Evolutionary conservation across 2,113 vertebrate species (phyloP).

Genomic region (Phainopepla nitens): DNA sequence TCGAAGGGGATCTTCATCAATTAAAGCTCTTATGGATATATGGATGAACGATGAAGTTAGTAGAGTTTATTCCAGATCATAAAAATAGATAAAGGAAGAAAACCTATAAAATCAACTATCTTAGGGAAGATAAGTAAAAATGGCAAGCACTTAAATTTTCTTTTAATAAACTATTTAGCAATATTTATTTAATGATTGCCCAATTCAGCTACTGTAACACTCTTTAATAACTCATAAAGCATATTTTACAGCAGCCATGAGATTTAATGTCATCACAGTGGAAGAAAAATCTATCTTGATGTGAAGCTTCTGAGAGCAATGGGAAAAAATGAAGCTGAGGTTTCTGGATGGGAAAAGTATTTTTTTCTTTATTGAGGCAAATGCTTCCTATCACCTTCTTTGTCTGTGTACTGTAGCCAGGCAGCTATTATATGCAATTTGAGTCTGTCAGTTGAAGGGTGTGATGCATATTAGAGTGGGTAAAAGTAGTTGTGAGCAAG

Average conservation of each 20-base stretch:
- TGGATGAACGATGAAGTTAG: background rate
- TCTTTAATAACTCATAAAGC: slow-evolving; percentile 56
- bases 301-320: background rate
- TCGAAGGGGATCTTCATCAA: background rate
- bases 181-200: slow-evolving; percentile 62
- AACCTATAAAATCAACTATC: background rate
- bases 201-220: slow-evolving; percentile 22
- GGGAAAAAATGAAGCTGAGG: slow-evolving; percentile 2
- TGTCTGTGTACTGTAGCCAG: background rate
- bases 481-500: slow-evolving; percentile 51
- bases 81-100: background rate
- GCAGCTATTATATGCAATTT: slow-evolving; percentile 32
- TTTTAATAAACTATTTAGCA: slow-evolving; percentile 52
- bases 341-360: background rate
- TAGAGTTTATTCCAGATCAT: background rate
- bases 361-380: slow-evolving; percentile 1
- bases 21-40: background rate
- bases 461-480: slow-evolving; percentile 37
- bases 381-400: slow-evolving; percentile 23
- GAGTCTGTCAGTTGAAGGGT: slow-evolving; percentile 5
- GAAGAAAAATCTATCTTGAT: slow-evolving; percentile 37
- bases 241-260: slow-evolving; percentile 33
- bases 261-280: slow-evolving; percentile 40
- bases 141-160: background rate
- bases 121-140: background rate